Conservation (phyloP, 2,113 vertebrate species). For the Callipepla californica region DNA sequence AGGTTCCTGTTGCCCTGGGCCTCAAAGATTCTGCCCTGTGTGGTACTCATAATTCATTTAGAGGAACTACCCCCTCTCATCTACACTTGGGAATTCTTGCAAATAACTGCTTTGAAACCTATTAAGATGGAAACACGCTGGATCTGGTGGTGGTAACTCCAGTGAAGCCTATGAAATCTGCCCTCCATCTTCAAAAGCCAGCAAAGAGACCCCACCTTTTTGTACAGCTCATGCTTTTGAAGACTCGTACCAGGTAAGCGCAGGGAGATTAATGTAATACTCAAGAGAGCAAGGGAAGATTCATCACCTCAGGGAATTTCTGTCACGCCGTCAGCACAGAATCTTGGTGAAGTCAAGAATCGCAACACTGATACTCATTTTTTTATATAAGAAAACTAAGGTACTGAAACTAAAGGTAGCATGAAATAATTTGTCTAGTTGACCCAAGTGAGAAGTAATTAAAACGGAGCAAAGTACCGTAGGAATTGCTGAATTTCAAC, state of each 20-base stretch:
- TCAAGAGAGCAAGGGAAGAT: neutral
- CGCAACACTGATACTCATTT: neutral
- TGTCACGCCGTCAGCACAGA: neutral
- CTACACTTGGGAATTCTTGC: neutral
- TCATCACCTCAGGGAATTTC: neutral
- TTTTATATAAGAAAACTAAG: neutral
- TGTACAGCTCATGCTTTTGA: neutral
- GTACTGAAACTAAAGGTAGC: neutral
- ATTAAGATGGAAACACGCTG: rapidly evolving
- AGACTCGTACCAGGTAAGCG: neutral
- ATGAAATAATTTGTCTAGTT: neutral
- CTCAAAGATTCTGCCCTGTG: neutral
- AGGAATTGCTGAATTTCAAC: neutral
- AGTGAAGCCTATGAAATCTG: neutral
- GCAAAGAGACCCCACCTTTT: neutral
- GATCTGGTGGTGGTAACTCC: neutral
- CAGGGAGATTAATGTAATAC: neutral
- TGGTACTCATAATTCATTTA: rapidly evolving
- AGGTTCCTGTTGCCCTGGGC: neutral
- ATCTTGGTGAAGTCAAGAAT: neutral
- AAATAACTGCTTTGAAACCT: neutral
- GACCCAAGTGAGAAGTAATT: neutral
- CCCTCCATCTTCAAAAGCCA: neutral
- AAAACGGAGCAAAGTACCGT: neutral
- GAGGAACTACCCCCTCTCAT: neutral